Base-by-base conservation (phyloP, 2,113 vertebrate genomes). In the Semicossyphus pulcher region DNA sequence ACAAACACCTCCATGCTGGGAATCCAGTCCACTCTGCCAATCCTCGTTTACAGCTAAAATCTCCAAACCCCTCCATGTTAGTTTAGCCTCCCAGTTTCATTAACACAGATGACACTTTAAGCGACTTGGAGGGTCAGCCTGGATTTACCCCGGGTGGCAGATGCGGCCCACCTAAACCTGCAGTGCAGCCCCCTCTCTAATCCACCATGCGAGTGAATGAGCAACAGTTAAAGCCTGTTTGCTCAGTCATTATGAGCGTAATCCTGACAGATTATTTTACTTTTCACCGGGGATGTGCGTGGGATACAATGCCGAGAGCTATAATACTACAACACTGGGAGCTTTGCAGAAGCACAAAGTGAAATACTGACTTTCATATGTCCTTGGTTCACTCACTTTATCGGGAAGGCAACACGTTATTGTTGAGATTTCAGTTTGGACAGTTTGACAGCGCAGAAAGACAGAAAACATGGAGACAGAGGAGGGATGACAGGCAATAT, bases 131-230 rank as follows among this genome's bases (percentile, higher is more conserved):
- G 47, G 41, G 80, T 68, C 70, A 72, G 23, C n/a, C 48, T 60
- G 86, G 78, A 64, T 83, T 89, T 73, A 61, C 25, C 45, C 25
- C 48, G 23, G 36, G 63, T 60, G 58, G 51, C 89, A 91, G 86
- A 91, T 89, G 81, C 85, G 34, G 25, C 34, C 51, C 53, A 83
- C 47, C 72, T 75, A 86, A 74, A 72, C 47, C 67, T 42, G 49
- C 37, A 58, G 60, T 6, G 53, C 7, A 49, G 56, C 26, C 52
- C 61, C 37, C 16, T 34, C 53, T 41, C 7, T 81, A 85, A 90
- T 82, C 82, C 56, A 32, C 31, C 48, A 37, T 39, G 53, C 21
- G 3, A 45, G 51, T 44, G 42, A 78, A 65, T 39, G 54, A 57
- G 49, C 78, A 67, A 65, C 69, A 69, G 54, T 36, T 80, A 64